Percentiles rank a stretch among this genome's conserved stretches.
Evolutionary conservation across 2,113 vertebrate species (phyloP).

Genomic region (Cygnus atratus): DNA sequence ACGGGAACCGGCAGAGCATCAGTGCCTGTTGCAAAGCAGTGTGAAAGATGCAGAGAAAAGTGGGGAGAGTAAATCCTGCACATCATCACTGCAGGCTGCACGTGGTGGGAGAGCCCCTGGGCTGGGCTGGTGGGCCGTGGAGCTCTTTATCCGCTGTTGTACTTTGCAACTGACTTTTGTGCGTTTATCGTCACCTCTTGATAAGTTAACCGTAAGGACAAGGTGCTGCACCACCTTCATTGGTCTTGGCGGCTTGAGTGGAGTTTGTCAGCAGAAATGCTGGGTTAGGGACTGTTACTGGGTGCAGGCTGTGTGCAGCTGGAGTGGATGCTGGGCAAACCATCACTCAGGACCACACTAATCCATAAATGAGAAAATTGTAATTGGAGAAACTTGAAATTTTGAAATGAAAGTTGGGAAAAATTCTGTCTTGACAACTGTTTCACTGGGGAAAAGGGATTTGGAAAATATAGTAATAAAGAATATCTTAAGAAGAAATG

Average conservation of each 20-base stretch:
- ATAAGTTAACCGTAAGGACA: not conserved
- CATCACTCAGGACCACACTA: not conserved
- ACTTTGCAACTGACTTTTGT: not conserved
- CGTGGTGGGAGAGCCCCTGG: accelerated
- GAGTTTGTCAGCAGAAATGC: not conserved
- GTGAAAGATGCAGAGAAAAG: not conserved
- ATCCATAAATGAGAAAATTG: not conserved
- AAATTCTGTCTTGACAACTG: not conserved
- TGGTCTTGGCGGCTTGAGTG: not conserved
- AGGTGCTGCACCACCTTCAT: accelerated
- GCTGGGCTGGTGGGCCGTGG: not conserved
- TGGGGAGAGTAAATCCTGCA: not conserved
- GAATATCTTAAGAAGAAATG: not conserved
- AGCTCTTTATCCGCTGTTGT: not conserved
- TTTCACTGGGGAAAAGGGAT: not conserved
- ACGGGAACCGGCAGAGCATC: accelerated
- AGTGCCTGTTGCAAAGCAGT: accelerated
- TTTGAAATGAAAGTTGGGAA: not conserved
- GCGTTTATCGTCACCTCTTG: not conserved
- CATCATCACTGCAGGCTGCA: not conserved
- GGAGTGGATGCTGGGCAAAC: not conserved
- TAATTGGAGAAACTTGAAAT: not conserved
- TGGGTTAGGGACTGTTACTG: not conserved
- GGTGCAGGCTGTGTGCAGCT: accelerated
- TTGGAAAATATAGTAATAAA: not conserved